phyloP scores from a whole-genome alignment of 2,113 vertebrate genomes.

The Pavo muticus region DNA sequence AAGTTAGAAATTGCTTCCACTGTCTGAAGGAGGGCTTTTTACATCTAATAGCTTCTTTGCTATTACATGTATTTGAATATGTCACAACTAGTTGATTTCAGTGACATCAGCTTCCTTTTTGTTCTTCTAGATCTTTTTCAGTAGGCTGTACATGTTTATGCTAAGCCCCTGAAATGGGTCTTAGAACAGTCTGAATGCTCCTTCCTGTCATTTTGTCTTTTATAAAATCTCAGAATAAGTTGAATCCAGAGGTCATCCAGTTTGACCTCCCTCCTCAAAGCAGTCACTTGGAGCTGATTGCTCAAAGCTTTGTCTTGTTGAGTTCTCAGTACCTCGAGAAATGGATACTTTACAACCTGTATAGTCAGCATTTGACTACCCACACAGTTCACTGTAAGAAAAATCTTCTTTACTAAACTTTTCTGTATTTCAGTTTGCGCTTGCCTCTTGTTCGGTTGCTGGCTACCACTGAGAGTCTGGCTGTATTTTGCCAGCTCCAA shows the following conservation, averaged over 20 bases:
- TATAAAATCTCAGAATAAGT: neutral
- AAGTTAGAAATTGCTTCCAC: neutral
- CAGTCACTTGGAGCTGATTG: neutral
- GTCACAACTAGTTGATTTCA: neutral
- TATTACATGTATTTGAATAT: neutral
- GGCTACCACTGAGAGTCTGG: neutral
- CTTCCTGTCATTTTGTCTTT: neutral
- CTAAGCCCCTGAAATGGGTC: neutral
- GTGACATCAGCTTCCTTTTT: neutral
- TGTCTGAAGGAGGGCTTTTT: neutral
- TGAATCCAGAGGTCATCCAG: neutral
- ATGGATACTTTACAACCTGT: neutral
- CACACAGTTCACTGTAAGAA: neutral
- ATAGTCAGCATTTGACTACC: neutral
- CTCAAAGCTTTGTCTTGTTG: neutral
- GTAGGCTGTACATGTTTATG: neutral
- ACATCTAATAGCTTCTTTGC: neutral
- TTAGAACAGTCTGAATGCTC: neutral
- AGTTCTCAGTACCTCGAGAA: neutral
- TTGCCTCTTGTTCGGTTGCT: neutral
- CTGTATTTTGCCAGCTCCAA: neutral
- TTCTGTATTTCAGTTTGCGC: neutral
- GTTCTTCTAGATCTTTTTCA: neutral
- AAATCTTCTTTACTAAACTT: neutral
- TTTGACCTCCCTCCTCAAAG: neutral